Evolutionary conservation across 2,888 invertebrate genomes (phyloP).

Genomic region (Drosophila histrio): DNA sequence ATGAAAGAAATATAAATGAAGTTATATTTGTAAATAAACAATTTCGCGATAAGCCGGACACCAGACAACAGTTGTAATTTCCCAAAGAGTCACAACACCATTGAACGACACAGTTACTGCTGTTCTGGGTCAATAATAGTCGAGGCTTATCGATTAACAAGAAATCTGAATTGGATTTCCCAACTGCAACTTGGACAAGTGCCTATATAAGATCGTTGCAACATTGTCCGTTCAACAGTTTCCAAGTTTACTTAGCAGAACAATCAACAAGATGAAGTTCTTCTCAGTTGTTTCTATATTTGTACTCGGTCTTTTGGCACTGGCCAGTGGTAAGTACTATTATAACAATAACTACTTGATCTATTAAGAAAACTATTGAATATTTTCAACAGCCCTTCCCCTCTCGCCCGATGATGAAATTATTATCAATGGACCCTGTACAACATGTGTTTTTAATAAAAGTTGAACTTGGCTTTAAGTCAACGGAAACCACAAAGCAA

Average conservation of each 20-base stretch:
- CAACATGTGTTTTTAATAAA: background rate
- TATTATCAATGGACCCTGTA: background rate
- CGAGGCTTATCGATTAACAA: background rate
- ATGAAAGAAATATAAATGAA: too few species aligned
- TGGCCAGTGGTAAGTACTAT: background rate
- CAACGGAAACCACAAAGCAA: too few species aligned
- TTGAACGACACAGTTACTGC: background rate
- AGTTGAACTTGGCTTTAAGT: too few species aligned
- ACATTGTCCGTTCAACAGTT: background rate
- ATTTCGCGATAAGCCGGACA: too few species aligned
- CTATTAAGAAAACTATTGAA: too few species aligned
- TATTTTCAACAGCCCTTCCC: background rate
- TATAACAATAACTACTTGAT: background rate
- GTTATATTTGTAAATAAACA: too few species aligned
- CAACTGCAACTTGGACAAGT: background rate
- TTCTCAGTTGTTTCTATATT: background rate
- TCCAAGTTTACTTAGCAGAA: too few species aligned
- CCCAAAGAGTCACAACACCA: background rate
- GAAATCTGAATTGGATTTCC: background rate
- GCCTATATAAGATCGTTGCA: background rate
- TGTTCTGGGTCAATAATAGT: background rate
- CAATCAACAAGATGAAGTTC: background rate
- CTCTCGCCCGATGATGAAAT: background rate
- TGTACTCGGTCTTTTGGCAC: background rate
- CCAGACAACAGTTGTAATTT: too few species aligned